Conservation (phyloP, 2,113 vertebrate species). For the Erythrocercus mccallii region DNA sequence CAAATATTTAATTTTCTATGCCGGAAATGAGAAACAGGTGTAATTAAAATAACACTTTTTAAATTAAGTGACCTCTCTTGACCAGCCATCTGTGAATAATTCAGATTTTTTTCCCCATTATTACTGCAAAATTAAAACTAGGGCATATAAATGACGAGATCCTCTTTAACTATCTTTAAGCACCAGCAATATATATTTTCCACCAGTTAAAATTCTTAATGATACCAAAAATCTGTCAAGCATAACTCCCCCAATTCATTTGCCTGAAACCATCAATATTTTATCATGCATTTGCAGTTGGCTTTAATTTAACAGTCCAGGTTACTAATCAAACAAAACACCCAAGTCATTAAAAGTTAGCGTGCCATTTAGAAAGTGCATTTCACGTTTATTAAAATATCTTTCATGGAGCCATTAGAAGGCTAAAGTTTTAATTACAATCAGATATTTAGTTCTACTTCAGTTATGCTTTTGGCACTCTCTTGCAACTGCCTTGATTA, state of each 20-base stretch:
- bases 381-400: constrained; percentile 87
- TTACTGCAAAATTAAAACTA: constrained; percentile 82
- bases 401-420: constrained; percentile 84
- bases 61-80: constrained; percentile 85
- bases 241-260: constrained; percentile 82
- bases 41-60: constrained; percentile 85
- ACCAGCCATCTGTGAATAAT: constrained; percentile 84
- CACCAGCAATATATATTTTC: constrained; percentile 84
- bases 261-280: constrained; percentile 86
- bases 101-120: constrained; percentile 76
- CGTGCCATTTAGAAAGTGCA: constrained; percentile 85
- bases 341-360: constrained; percentile 87
- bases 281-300: constrained; percentile 85
- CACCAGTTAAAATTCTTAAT: constrained; percentile 85
- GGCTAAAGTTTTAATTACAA: constrained; percentile 86
- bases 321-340: constrained; percentile 88
- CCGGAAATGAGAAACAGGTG: constrained; percentile 81
- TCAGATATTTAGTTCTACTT: constrained; percentile 85
- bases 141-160: constrained; percentile 79
- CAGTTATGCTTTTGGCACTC: constrained; percentile 75
- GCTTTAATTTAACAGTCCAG: constrained; percentile 87
- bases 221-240: constrained; percentile 83
- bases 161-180: constrained; percentile 84
- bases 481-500: constrained; percentile 79
- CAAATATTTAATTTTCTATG: constrained; percentile 81